Evolutionary conservation across 2,797 vertebrate genomes (phyloP).

Genomic region (Etheostoma nigrum): DNA sequence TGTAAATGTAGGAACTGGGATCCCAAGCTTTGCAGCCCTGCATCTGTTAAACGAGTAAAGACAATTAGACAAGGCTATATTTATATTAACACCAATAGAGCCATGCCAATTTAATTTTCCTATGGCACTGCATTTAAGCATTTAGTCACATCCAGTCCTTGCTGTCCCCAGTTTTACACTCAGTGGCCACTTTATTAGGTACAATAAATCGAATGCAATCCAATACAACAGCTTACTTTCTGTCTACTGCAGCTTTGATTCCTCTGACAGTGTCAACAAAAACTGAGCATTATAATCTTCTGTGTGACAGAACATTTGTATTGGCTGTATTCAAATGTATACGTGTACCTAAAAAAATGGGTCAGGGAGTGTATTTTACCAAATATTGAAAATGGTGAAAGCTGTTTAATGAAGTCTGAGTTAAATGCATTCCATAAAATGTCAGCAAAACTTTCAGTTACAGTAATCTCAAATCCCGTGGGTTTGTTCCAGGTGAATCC

Average conservation of each 20-base stretch:
- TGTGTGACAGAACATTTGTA: background rate
- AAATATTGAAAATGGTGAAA: background rate
- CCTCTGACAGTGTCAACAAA: too few species aligned
- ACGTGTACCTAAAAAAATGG: background rate
- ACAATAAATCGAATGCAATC: background rate
- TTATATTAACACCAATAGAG: background rate
- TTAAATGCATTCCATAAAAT: too few species aligned
- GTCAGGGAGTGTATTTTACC: background rate
- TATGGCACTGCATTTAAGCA: background rate
- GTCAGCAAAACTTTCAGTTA: background rate
- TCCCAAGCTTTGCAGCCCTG: background rate
- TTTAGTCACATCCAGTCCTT: background rate
- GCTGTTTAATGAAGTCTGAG: too few species aligned
- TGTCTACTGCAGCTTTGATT: too few species aligned
- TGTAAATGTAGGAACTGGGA: background rate
- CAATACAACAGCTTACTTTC: background rate
- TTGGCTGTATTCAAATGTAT: background rate
- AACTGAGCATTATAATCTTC: background rate
- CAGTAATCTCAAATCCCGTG: background rate
- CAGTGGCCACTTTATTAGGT: background rate
- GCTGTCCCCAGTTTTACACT: background rate
- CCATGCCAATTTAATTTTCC: too few species aligned
- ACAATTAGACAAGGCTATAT: background rate
- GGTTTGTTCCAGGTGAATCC: slow-evolving; percentile 90
- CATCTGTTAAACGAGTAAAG: background rate